These are phyloP conservation scores for Martes martes DNA, from an alignment of 2,113 vertebrate species.

Conservation along the genomic window DNA sequence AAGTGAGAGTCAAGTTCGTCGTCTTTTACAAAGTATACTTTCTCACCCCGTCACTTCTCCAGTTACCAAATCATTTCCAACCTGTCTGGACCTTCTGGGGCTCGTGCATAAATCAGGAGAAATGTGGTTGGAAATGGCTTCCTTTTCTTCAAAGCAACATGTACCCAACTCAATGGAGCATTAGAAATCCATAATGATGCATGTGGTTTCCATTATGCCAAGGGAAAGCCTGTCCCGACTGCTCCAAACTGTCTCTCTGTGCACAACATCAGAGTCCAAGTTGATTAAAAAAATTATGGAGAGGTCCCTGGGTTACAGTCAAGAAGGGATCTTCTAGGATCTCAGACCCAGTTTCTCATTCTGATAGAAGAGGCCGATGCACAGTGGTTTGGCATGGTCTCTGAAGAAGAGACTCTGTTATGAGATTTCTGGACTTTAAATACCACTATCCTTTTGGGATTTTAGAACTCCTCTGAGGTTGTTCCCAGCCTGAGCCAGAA, in stretches of 20 bases:
- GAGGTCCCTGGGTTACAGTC: neutral
- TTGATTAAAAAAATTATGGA: neutral
- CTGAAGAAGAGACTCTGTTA: neutral
- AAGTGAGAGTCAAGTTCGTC: slow-evolving; percentile 77
- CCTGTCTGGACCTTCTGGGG: slow-evolving; percentile 78
- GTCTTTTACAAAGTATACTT: slow-evolving; percentile 72
- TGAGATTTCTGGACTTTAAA: slow-evolving; percentile 19
- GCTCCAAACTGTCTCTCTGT: neutral
- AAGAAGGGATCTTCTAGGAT: neutral
- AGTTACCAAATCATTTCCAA: slow-evolving; percentile 86
- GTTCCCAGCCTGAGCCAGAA: neutral
- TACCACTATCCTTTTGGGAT: slow-evolving; percentile 43
- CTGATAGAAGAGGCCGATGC: neutral
- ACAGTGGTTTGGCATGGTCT: neutral
- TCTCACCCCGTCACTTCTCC: slow-evolving; percentile 76
- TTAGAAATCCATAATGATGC: slow-evolving; percentile 55
- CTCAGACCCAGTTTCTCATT: neutral
- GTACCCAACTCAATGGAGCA: slow-evolving; percentile 52
- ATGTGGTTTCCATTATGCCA: slow-evolving; percentile 78
- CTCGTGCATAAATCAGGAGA: slow-evolving; percentile 88
- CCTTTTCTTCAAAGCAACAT: slow-evolving; percentile 78
- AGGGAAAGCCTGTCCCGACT: slow-evolving; percentile 38
- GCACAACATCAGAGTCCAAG: neutral
- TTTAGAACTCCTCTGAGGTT: neutral
- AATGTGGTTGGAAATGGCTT: slow-evolving; percentile 81